Percentiles rank a stretch among this genome's conserved stretches.
These are phyloP conservation scores for Dorcus parallelipipedus DNA, from an alignment of 2,888 invertebrate genomes.

Conservation along the genomic window DNA sequence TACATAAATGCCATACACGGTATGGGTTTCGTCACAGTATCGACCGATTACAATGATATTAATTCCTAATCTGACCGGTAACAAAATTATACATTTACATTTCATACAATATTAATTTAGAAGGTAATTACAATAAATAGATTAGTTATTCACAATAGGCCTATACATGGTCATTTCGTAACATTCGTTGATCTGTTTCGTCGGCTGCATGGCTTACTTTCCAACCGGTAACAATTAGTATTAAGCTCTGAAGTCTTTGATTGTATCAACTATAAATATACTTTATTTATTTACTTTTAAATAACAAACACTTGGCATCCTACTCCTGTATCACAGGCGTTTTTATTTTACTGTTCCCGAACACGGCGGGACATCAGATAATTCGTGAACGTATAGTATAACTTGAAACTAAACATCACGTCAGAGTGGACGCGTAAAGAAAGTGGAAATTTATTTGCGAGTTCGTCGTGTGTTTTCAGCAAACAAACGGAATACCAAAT, in stretches of 20 bases:
- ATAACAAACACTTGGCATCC: slow-evolving; percentile 21
- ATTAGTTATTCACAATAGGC: slow-evolving; percentile 19
- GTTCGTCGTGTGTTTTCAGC: too few relatives aligned
- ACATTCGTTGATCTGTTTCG: slow-evolving; percentile 28
- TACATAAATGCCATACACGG: too few relatives aligned
- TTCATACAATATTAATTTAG: slow-evolving; percentile 17
- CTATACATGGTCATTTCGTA: slow-evolving; percentile 19
- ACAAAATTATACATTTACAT: slow-evolving; percentile 13
- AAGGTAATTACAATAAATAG: too few relatives aligned
- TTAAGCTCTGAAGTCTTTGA: slow-evolving; percentile 32
- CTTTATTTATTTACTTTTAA: slow-evolving; percentile 4
- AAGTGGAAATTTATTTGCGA: too few relatives aligned
- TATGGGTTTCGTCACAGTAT: too few relatives aligned
- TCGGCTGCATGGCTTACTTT: neutral
- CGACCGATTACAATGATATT: neutral
- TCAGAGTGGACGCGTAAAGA: too few relatives aligned
- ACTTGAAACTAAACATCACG: too few relatives aligned
- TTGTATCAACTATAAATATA: slow-evolving; percentile 26
- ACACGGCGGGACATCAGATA: neutral
- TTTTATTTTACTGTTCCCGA: neutral
- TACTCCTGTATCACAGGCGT: slow-evolving; percentile 27
- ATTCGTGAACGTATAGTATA: too few relatives aligned
- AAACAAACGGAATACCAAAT: too few relatives aligned
- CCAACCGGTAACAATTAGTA: slow-evolving; percentile 10
- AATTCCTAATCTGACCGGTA: slow-evolving; percentile 3